Conservation (phyloP, 2,797 vertebrate genomes). For the Lepus townsendii region DNA sequence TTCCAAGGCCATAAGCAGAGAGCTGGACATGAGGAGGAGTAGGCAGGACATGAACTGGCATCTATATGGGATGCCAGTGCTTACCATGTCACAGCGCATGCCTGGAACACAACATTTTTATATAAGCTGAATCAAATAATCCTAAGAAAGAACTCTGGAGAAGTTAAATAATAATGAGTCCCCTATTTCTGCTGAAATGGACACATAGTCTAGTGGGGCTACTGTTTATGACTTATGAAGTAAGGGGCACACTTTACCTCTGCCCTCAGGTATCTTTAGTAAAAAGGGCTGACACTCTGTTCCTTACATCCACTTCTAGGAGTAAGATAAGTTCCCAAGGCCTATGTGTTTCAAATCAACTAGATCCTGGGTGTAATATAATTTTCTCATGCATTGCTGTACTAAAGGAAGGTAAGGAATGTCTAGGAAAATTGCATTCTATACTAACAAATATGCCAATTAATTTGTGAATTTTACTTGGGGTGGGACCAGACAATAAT, state of each 20-base stretch:
- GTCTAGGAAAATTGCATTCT: background rate
- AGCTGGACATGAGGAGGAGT: no score
- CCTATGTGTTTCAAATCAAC: background rate
- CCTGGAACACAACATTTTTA: background rate
- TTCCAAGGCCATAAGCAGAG: no score
- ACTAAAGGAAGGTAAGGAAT: background rate
- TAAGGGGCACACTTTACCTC: background rate
- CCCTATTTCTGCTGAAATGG: background rate
- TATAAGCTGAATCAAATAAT: background rate
- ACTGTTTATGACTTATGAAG: background rate
- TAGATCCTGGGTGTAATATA: background rate
- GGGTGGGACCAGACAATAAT: background rate
- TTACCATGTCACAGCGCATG: no score
- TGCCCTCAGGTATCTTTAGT: background rate
- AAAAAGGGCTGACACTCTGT: background rate
- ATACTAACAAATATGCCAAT: slow-evolving; percentile 4
- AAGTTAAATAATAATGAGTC: background rate
- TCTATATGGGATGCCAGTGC: no score
- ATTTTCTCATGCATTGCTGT: background rate
- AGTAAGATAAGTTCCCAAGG: background rate
- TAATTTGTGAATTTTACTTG: background rate
- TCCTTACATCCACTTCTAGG: background rate
- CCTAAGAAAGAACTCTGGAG: background rate
- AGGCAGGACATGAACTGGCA: no score
- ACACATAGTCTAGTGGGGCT: background rate